These are phyloP conservation scores for Hypsopygia costalis DNA, from an alignment of 2,888 invertebrate species.

Conservation along the genomic window DNA sequence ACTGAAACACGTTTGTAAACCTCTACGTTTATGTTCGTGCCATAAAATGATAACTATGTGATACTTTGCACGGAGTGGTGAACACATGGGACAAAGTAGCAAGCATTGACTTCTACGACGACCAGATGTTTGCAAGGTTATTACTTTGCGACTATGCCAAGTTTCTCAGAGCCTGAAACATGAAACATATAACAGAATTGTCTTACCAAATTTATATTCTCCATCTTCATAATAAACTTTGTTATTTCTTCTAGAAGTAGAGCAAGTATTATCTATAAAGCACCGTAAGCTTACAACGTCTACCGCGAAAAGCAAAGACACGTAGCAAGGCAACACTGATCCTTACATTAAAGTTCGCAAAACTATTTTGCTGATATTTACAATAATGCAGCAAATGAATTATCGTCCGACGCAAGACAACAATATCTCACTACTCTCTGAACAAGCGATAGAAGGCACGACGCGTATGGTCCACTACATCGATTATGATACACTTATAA, in stretches of 20 bases:
- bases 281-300: constrained; percentile 68
- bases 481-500: constrained; percentile 52
- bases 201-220: constrained; percentile 45
- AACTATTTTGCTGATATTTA: constrained; percentile 55
- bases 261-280: constrained; percentile 47
- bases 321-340: constrained; percentile 79
- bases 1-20: background rate
- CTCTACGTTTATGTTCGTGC: constrained; percentile 11
- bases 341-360: constrained; percentile 54
- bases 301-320: constrained; percentile 77
- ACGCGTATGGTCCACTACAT: constrained; percentile 71
- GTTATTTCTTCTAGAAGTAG: constrained; percentile 24
- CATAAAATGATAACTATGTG: constrained; percentile 23
- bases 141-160: constrained; percentile 41
- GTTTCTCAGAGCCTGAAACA: constrained; percentile 13
- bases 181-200: constrained; percentile 20
- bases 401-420: constrained; percentile 28
- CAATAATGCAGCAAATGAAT: constrained; percentile 51
- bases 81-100: constrained; percentile 63
- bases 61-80: constrained; percentile 53
- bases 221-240: constrained; percentile 32
- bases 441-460: constrained; percentile 67
- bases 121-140: constrained; percentile 68
- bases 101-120: constrained; percentile 53
- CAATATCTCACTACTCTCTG: constrained; percentile 43